phyloP scores from a whole-genome alignment of 2,113 vertebrate species.

The Nesoenas mayeri region DNA sequence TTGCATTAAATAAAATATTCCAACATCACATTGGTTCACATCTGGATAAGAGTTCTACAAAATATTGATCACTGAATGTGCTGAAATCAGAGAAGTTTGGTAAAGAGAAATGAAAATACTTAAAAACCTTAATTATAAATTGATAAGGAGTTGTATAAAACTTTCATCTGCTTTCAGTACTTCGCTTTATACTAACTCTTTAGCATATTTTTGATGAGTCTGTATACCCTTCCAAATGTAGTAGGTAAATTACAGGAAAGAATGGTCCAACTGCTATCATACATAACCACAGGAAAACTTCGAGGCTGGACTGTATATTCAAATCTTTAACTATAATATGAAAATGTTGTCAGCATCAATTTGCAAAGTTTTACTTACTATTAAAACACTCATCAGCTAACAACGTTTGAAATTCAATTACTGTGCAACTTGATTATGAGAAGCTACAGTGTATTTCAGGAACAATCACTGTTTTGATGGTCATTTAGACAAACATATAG shows the following conservation, averaged over 20 bases:
- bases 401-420: not conserved
- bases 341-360: not conserved
- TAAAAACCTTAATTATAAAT: not conserved
- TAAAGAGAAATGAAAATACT: not conserved
- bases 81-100: not conserved
- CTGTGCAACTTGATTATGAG: not conserved
- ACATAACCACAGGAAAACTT: not conserved
- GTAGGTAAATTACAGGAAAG: not conserved
- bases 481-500: not conserved
- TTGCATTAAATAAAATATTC: not conserved
- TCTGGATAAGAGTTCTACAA: not conserved
- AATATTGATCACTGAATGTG: not conserved
- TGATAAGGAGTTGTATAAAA: fast-evolving
- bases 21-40: not conserved
- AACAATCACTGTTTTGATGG: not conserved
- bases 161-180: not conserved
- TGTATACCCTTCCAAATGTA: not conserved
- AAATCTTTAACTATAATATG: not conserved
- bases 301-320: not conserved
- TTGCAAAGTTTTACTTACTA: not conserved
- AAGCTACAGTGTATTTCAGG: not conserved
- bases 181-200: not conserved
- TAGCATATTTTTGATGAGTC: not conserved
- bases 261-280: not conserved
- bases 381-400: not conserved